Evolutionary conservation across 2,888 invertebrate genomes (phyloP), one percentile per base, ranked within the genome.

Genomic region (Homarus gammarus): DNA sequence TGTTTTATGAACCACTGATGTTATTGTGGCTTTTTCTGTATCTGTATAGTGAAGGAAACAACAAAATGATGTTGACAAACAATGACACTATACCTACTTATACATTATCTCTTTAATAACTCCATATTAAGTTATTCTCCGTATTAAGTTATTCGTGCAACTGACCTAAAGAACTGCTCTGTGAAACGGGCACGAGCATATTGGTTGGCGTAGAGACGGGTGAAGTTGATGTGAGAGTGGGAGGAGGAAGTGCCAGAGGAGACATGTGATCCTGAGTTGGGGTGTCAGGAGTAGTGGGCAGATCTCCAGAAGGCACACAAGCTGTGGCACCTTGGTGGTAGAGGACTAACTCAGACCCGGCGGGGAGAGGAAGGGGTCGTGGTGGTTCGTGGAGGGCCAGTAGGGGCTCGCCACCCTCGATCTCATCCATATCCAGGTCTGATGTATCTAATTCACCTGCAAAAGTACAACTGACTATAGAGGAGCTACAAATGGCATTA

Each of bases 361-460:
- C 27, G 22, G 91, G 73, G 51, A 91, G 85, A 12, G 91, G 84
- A 6, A 70, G 84, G 10, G 81, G 77, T 8, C 38, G 81, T 33
- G 84, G 84, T 22, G 81, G 84, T 44, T 51, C 72, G 33, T 49
- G 72, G 3, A 91, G 85, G n/a, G 84, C 81, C 33, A 88, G 70
- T 27, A 79, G 56, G 18, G 87, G 81, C 38, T 84, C 91, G 22
- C 83, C 84, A 22, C 64, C 91, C 68, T 91, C 91, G 22, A 91
- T 61, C 64, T 91, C 91, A 51, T 88, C 91, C 84, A 91, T 91
- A 36, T 90, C 90, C 64, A 91, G 38, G 31, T 91, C 91, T 31
- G 91, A 84, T 6, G 68, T 81, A 49, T 88, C 88, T 36, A 87
- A 64, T 27, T 87, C 87, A 82, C 87, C 87, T 87, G 49, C 1